Conservation (phyloP, 2,797 vertebrate species). For the Tokudaia tokunoshimensis region DNA sequence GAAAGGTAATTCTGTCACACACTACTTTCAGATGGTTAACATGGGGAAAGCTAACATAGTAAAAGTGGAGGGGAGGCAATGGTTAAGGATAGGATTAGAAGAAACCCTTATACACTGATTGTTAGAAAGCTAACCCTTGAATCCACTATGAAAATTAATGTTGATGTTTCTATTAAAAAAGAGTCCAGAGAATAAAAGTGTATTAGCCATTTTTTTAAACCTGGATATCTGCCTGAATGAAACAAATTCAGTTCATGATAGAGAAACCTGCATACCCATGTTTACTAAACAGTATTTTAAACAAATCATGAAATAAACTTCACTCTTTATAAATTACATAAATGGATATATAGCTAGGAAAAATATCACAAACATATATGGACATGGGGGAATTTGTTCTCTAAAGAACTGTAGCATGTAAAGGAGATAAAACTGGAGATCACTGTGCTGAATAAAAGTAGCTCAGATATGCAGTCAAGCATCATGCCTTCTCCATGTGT, state of each 20-base stretch:
- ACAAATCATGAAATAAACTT: neutral
- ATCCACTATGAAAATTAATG: neutral
- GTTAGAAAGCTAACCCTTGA: neutral
- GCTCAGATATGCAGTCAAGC: neutral
- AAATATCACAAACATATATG: neutral
- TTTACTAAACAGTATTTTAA: neutral
- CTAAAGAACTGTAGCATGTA: neutral
- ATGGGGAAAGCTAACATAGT: neutral
- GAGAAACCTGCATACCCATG: neutral
- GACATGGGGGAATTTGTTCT: too few relatives aligned
- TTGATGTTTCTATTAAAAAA: neutral
- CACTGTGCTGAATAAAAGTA: neutral
- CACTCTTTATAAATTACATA: too few relatives aligned
- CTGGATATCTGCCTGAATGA: neutral
- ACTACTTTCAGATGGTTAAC: too few relatives aligned
- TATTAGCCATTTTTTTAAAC: neutral
- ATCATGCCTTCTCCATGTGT: neutral
- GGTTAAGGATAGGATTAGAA: neutral
- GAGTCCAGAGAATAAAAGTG: too few relatives aligned
- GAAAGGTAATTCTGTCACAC: neutral
- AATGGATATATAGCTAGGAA: neutral
- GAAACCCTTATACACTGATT: too few relatives aligned
- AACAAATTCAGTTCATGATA: neutral
- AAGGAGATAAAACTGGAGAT: neutral
- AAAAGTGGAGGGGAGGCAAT: neutral